These are phyloP conservation scores for Orgyia antiqua DNA, from an alignment of 2,888 invertebrate species.

Conservation along the genomic window DNA sequence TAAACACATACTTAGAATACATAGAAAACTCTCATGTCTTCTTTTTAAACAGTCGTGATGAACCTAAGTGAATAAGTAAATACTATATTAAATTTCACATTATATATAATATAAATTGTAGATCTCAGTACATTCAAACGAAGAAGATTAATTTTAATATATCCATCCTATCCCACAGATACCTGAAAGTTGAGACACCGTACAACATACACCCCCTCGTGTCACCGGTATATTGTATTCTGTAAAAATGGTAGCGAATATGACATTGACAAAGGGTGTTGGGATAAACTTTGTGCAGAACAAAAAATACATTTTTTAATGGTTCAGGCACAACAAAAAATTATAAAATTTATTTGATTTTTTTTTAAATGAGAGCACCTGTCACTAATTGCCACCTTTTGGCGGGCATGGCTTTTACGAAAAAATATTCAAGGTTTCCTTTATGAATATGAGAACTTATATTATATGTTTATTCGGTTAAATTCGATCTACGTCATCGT, in stretches of 20 bases:
- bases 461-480: not conserved
- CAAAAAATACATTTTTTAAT: conserved; percentile 40
- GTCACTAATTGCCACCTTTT: conserved; percentile 76
- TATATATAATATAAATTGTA: too few species aligned
- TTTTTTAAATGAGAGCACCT: conserved; percentile 65
- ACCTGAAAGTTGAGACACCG: too few species aligned
- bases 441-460: not conserved
- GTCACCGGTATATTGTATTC: conserved; percentile 66
- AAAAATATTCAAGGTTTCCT: conserved; percentile 19
- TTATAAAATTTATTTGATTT: conserved; percentile 54
- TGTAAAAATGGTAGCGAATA: conserved; percentile 63
- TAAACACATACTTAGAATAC: too few species aligned
- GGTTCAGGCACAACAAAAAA: conserved; percentile 41
- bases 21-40: too few species aligned
- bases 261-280: conserved; percentile 71
- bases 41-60: too few species aligned
- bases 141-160: too few species aligned
- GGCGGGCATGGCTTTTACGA: conserved; percentile 59
- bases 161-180: conserved; percentile 25
- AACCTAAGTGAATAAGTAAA: too few species aligned
- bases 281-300: conserved; percentile 56
- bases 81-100: too few species aligned
- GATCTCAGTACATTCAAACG: too few species aligned
- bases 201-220: too few species aligned
- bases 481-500: too few species aligned